Percentiles rank a stretch among this genome's conserved stretches.
phyloP scores from a whole-genome alignment of 2,113 vertebrate genomes.

The Crotalus horridus region DNA sequence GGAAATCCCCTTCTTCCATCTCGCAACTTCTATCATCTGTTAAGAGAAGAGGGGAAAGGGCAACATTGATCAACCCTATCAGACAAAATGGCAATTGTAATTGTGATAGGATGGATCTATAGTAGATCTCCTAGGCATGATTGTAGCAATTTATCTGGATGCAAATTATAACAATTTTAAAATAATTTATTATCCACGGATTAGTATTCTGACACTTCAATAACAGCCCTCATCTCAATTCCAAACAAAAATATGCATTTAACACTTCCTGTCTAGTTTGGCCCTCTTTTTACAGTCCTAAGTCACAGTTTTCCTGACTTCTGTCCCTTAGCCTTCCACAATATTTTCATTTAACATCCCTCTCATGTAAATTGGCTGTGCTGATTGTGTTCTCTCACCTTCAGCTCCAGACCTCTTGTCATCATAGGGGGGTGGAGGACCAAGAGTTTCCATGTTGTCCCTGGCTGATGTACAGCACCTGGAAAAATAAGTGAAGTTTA shows the following conservation, averaged over 20 bases:
- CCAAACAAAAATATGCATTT: not conserved
- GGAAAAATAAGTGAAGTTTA: slow-evolving; percentile 1
- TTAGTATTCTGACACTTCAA: not conserved
- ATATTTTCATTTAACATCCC: not conserved
- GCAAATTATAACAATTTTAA: not conserved
- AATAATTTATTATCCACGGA: not conserved
- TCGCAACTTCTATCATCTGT: not conserved
- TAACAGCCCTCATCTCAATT: not conserved
- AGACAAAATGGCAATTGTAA: not conserved
- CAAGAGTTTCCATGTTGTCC: slow-evolving; percentile 77
- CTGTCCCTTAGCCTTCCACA: not conserved
- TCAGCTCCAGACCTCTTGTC: slow-evolving; percentile 57
- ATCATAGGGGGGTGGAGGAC: slow-evolving; percentile 83
- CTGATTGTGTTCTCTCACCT: not conserved
- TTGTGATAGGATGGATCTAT: not conserved
- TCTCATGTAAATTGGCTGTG: not conserved
- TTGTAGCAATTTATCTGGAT: not conserved
- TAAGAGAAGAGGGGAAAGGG: slow-evolving; percentile 16
- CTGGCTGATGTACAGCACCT: slow-evolving; percentile 46
- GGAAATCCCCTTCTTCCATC: slow-evolving; percentile 68
- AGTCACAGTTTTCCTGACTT: not conserved
- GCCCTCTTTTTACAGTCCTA: not conserved
- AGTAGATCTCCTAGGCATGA: not conserved
- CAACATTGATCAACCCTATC: not conserved
- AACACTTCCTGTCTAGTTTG: not conserved